Conservation (phyloP, 2,797 vertebrate genomes). For the Rhodeus uyekii region DNA sequence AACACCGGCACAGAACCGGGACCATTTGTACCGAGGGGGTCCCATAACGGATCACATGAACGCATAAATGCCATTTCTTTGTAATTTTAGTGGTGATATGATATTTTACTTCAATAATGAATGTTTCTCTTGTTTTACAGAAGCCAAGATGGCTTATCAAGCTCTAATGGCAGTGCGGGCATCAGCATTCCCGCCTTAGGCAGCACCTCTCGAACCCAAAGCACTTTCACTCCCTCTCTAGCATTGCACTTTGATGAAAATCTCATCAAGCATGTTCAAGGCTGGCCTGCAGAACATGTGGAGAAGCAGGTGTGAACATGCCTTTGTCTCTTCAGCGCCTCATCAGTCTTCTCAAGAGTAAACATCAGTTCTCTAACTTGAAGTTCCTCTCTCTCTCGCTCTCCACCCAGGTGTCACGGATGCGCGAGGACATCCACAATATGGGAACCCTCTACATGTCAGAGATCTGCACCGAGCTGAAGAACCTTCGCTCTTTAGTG, state of each 20-base stretch:
- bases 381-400: not conserved
- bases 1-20: no score
- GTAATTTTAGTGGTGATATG: no score
- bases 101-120: not conserved
- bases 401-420: conserved; percentile 85
- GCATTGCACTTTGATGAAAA: conserved; percentile 96
- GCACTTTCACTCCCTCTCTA: conserved; percentile 91
- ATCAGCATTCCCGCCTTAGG: conserved; percentile 69
- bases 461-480: conserved; percentile 99
- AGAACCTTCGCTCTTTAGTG: conserved; percentile 98
- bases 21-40: no score
- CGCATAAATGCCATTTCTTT: no score
- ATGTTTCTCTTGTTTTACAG: conserved; percentile 53
- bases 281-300: conserved; percentile 96
- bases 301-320: conserved; percentile 89
- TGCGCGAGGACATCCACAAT: conserved; percentile 95
- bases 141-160: conserved; percentile 90
- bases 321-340: not conserved
- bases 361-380: not conserved
- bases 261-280: conserved; percentile 98
- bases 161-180: conserved; percentile 84
- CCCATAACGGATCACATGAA: no score
- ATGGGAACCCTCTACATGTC: conserved; percentile 99
- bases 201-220: conserved; percentile 71
- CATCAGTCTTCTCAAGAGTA: not conserved